phyloP scores from a whole-genome alignment of 2,888 invertebrate species.

The Drosophila recens region DNA sequence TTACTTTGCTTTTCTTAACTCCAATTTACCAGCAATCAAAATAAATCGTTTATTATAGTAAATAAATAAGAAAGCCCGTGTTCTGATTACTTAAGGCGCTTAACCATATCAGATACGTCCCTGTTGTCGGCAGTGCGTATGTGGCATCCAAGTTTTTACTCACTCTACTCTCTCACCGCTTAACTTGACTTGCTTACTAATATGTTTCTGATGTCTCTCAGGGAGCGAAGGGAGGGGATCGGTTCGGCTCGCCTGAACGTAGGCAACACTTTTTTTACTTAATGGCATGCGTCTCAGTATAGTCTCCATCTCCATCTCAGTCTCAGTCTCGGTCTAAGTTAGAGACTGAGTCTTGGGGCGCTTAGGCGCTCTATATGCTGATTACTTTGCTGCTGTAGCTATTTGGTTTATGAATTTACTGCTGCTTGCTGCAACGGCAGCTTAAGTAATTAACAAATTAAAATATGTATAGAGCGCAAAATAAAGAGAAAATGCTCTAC shows the following conservation, averaged over 20 bases:
- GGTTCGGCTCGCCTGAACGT: constrained; percentile 9
- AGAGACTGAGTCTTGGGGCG: constrained; percentile 22
- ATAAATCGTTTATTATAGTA: too few species aligned
- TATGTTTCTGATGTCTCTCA: constrained; percentile 76
- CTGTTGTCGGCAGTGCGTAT: constrained; percentile 35
- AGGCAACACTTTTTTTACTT: constrained; percentile 54
- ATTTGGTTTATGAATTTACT: constrained; percentile 69
- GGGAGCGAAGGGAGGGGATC: constrained; percentile 12
- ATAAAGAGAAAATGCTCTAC: constrained; percentile 31
- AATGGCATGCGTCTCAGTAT: constrained; percentile 21
- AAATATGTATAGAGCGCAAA: constrained; percentile 62
- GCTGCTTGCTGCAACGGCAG: constrained; percentile 47
- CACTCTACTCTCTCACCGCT: constrained; percentile 17
- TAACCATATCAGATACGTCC: constrained; percentile 9
- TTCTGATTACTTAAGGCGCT: background rate
- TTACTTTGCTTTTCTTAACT: too few species aligned
- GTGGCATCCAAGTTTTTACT: constrained; percentile 23
- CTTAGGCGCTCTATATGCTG: constrained; percentile 63
- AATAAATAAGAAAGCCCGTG: too few species aligned
- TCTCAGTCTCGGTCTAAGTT: constrained; percentile 35
- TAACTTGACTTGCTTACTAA: constrained; percentile 63
- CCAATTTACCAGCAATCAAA: too few species aligned
- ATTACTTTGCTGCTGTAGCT: constrained; percentile 66
- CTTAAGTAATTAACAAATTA: constrained; percentile 81
- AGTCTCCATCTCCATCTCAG: background rate